Conservation (phyloP, 2,888 invertebrate species). For the Caprella mutica region DNA sequence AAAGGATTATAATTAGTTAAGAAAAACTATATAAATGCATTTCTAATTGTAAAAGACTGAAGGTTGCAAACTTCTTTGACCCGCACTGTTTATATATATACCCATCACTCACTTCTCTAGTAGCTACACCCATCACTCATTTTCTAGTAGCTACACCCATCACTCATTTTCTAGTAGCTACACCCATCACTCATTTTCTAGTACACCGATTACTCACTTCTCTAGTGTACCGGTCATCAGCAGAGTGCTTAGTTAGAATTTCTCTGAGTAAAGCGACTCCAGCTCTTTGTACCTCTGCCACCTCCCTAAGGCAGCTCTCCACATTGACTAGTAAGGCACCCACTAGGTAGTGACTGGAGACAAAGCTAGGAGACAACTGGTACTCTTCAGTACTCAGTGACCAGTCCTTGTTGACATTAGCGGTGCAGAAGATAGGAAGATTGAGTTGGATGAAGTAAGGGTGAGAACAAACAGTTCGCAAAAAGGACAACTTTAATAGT, state of each 20-base stretch:
- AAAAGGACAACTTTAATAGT: slow-evolving; percentile 81
- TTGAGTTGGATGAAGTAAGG: slow-evolving; percentile 91
- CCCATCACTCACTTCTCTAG: no score
- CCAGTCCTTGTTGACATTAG: slow-evolving; percentile 36
- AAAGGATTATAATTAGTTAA: no score
- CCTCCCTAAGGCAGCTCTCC: slow-evolving; percentile 70
- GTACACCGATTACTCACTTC: slow-evolving; percentile 53
- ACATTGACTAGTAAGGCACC: slow-evolving; percentile 80
- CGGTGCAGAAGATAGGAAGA: slow-evolving; percentile 63
- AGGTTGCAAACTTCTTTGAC: no score
- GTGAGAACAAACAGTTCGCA: slow-evolving; percentile 81
- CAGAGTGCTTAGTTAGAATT: slow-evolving; percentile 82
- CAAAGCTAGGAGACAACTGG: slow-evolving; percentile 47
- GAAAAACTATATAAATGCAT: no score
- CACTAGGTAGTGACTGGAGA: slow-evolving; percentile 79
- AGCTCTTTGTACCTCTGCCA: slow-evolving; percentile 65
- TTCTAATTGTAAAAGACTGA: no score
- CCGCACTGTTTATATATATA: no score
- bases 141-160: no score
- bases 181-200: no score
- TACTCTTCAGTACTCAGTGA: slow-evolving; percentile 35
- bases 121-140: no score
- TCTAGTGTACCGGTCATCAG: slow-evolving; percentile 77
- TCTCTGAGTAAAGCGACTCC: slow-evolving; percentile 71
- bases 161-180: no score